Evolutionary conservation across 2,797 vertebrate genomes (phyloP).

Genomic region (Dromococcyx pavoninus): DNA sequence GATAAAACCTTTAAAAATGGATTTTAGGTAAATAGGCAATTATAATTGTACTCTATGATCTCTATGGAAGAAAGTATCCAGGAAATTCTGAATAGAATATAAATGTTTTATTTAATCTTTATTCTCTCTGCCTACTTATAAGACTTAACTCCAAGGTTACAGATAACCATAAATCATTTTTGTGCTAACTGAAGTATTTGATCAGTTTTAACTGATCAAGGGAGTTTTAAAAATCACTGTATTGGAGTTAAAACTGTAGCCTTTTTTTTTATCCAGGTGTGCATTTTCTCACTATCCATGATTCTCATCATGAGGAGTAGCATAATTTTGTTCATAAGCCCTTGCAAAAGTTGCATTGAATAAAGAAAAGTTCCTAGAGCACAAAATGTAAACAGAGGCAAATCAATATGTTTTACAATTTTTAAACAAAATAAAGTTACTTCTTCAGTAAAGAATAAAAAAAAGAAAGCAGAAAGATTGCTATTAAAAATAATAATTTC

Average conservation of each 20-base stretch:
- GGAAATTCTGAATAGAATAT: neutral
- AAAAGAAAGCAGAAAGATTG: no score
- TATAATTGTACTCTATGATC: neutral
- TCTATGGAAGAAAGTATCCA: neutral
- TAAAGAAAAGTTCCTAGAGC: neutral
- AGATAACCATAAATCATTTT: neutral
- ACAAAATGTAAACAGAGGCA: neutral
- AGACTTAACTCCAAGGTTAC: neutral
- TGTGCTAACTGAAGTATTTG: neutral
- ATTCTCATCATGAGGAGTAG: neutral
- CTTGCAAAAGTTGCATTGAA: neutral
- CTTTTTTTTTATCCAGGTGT: fast-evolving
- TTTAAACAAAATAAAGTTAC: neutral
- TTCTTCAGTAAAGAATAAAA: fast-evolving
- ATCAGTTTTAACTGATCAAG: neutral
- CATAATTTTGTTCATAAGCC: neutral
- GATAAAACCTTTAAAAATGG: neutral
- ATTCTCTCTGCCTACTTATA: neutral
- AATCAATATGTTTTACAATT: neutral
- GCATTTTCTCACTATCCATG: neutral
- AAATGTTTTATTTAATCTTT: neutral
- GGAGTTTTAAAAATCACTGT: neutral
- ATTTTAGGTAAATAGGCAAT: neutral
- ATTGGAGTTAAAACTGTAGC: neutral
- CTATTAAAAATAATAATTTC: neutral